Conservation (phyloP, 2,888 invertebrate genomes). For the Eupithecia subumbrata region DNA sequence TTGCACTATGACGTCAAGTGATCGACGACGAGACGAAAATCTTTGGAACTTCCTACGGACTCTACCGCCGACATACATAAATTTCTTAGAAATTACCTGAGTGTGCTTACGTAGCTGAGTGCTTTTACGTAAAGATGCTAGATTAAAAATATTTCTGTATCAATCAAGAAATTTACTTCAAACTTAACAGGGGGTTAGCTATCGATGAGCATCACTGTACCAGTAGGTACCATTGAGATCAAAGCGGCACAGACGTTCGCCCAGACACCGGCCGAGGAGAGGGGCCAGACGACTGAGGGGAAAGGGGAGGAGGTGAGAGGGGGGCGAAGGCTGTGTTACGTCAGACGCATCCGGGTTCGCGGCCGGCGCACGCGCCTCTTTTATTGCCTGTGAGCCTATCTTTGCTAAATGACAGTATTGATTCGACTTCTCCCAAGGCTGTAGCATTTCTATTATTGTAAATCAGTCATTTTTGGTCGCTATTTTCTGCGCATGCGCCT, state of each 20-base stretch:
- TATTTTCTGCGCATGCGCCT: no score
- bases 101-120: no score
- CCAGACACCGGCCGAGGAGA: constrained; percentile 62
- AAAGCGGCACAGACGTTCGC: constrained; percentile 71
- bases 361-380: constrained; percentile 74
- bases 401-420: background rate
- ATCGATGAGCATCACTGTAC: constrained; percentile 21
- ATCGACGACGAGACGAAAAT: no score
- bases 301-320: constrained; percentile 40
- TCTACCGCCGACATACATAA: no score
- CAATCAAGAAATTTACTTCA: background rate
- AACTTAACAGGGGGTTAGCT: background rate
- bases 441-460: no score
- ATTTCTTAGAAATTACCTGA: no score
- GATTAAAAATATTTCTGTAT: no score
- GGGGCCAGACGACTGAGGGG: constrained; percentile 42
- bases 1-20: no score
- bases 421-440: background rate
- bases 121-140: no score
- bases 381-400: constrained; percentile 32
- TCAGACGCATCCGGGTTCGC: constrained; percentile 81
- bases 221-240: constrained; percentile 53
- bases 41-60: no score
- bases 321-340: constrained; percentile 75
- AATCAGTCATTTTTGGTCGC: no score